Percentiles rank a stretch among this genome's conserved stretches.
These are phyloP conservation scores for Panurus biarmicus DNA, from an alignment of 2,113 vertebrate genomes.

Conservation along the genomic window DNA sequence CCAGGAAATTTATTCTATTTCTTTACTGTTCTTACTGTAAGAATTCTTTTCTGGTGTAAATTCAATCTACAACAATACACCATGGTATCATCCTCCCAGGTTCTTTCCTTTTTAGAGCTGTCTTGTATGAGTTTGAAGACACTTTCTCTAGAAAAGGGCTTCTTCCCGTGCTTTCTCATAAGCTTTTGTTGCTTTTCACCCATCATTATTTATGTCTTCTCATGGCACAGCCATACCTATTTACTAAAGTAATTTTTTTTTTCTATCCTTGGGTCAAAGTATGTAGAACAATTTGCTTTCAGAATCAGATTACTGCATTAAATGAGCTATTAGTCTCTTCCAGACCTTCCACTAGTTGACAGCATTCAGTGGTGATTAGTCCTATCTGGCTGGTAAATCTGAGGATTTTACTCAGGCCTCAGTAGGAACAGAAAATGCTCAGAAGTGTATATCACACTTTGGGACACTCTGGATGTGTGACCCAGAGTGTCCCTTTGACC, in stretches of 20 bases:
- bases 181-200: background rate
- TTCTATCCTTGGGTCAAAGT: background rate
- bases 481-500: background rate
- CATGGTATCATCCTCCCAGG: background rate
- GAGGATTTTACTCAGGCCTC: background rate
- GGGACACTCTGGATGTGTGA: background rate
- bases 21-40: background rate
- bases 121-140: background rate
- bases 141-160: background rate
- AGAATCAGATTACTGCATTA: conserved; percentile 24
- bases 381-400: background rate
- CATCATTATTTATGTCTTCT: background rate
- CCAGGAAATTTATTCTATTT: background rate
- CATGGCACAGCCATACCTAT: background rate
- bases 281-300: background rate
- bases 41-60: background rate
- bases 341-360: background rate
- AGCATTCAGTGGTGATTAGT: background rate
- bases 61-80: background rate
- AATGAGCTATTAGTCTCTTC: conserved; percentile 12
- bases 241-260: background rate
- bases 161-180: background rate
- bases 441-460: background rate
- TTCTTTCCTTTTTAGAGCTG: background rate
- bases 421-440: background rate